These are phyloP conservation scores for Zenarchopterus dispar DNA, from an alignment of 2,797 vertebrate species.

Conservation along the genomic window DNA sequence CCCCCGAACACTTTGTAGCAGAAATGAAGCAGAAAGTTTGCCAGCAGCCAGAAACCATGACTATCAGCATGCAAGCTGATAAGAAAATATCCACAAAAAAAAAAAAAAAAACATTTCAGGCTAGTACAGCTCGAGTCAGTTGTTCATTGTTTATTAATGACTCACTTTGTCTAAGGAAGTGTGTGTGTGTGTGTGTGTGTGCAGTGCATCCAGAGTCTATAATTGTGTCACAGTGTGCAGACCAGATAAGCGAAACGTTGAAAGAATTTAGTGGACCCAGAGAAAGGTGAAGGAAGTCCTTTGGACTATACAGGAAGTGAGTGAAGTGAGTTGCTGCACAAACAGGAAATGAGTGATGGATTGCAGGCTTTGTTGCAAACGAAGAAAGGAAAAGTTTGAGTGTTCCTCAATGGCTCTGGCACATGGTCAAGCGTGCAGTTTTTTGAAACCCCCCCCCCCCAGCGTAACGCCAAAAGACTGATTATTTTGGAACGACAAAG, in stretches of 20 bases:
- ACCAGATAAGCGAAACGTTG: slow-evolving; percentile 67
- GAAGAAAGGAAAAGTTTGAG: slow-evolving; percentile 49
- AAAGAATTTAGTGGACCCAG: slow-evolving; percentile 50
- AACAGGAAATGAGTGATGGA: slow-evolving; percentile 77
- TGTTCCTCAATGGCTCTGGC: slow-evolving; percentile 46
- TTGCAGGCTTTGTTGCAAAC: slow-evolving; percentile 54
- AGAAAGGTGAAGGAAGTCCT: slow-evolving; percentile 60
- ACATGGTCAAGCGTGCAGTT: slow-evolving; percentile 40
- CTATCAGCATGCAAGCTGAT: no score
- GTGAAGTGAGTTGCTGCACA: slow-evolving; percentile 65
- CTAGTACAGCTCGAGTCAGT: background rate
- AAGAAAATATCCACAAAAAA: background rate
- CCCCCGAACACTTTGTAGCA: background rate
- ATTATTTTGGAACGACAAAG: no score
- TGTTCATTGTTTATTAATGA: slow-evolving; percentile 16
- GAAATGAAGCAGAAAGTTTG: background rate
- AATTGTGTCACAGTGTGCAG: slow-evolving; percentile 53
- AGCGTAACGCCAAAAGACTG: no score
- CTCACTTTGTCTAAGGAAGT: slow-evolving; percentile 5
- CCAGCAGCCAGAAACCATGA: background rate
- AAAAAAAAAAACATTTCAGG: background rate
- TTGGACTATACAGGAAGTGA: slow-evolving; percentile 67
- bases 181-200: background rate
- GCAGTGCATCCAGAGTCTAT: slow-evolving; percentile 35
- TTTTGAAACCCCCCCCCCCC: slow-evolving; percentile 20